Evolutionary conservation across 2,888 invertebrate species (phyloP).

Genomic region (Chirona hameri): DNA sequence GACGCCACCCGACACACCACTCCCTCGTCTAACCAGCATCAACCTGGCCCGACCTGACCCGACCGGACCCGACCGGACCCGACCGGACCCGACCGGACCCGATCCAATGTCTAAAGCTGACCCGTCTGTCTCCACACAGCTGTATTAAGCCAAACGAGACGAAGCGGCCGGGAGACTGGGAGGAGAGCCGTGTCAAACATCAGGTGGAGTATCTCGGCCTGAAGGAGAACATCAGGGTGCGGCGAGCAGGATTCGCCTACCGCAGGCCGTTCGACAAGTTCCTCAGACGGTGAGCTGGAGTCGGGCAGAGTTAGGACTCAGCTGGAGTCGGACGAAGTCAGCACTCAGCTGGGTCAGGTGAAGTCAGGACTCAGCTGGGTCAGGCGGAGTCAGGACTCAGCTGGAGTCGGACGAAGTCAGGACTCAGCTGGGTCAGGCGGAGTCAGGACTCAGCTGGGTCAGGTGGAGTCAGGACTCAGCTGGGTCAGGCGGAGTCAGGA

Average conservation of each 20-base stretch:
- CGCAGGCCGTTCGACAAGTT: conserved; percentile 59
- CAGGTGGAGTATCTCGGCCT: conserved; percentile 65
- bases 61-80: too few species aligned
- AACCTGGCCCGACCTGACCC: too few species aligned
- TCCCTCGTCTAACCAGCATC: too few species aligned
- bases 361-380: neutral
- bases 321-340: neutral
- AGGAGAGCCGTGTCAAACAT: conserved; percentile 60
- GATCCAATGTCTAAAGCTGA: too few species aligned
- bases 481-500: too few species aligned
- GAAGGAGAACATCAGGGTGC: conserved; percentile 63
- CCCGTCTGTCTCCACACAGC: conserved; percentile 35
- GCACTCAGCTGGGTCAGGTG: neutral
- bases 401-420: too few species aligned
- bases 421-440: too few species aligned
- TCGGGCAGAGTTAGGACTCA: neutral
- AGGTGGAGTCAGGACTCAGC: too few species aligned
- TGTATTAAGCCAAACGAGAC: conserved; percentile 69
- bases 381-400: neutral
- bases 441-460: too few species aligned
- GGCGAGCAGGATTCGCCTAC: conserved; percentile 65
- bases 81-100: too few species aligned
- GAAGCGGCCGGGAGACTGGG: conserved; percentile 62
- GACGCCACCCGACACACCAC: too few species aligned
- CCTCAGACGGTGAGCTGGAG: conserved; percentile 49